Percentiles rank a stretch among this genome's conserved stretches.
Conservation (phyloP, 2,888 invertebrate species). For the Esperia sulphurella region DNA sequence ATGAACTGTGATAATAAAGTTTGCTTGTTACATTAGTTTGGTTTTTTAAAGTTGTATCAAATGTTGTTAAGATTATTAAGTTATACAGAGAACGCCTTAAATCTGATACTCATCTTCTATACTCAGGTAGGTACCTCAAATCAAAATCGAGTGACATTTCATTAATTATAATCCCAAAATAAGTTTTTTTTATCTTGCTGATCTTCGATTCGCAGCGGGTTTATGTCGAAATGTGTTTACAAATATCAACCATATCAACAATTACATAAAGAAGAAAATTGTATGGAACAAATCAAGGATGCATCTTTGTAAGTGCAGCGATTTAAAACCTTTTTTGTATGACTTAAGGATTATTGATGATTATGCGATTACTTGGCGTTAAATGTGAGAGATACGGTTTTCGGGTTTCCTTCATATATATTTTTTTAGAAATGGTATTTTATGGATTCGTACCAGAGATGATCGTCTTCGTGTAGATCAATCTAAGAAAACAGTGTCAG, state of each 20-base stretch:
- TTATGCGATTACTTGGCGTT: conserved; percentile 64
- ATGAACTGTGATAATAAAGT: no score
- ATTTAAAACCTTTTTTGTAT: conserved; percentile 52
- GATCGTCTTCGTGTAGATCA: no score
- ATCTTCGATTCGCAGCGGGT: conserved; percentile 60
- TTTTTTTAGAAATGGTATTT: no score
- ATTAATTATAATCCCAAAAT: conserved; percentile 64
- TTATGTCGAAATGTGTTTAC: background rate
- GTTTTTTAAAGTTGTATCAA: no score
- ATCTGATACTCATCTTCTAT: conserved; percentile 4
- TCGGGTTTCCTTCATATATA: background rate
- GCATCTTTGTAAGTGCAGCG: conserved; percentile 24
- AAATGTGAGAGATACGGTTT: conserved; percentile 16
- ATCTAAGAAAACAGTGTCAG: no score
- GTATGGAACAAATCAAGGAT: conserved; percentile 9
- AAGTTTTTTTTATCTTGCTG: conserved; percentile 41
- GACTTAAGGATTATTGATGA: conserved; percentile 71
- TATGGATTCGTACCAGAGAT: background rate
- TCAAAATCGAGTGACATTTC: conserved; percentile 53
- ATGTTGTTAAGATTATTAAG: no score
- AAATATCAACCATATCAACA: background rate
- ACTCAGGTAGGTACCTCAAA: conserved; percentile 38
- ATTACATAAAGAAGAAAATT: conserved; percentile 11
- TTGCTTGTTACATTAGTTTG: no score
- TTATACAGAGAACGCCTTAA: background rate